These are phyloP conservation scores for Nesospiza acunhae DNA, from an alignment of 2,113 vertebrate genomes.

Conservation along the genomic window DNA sequence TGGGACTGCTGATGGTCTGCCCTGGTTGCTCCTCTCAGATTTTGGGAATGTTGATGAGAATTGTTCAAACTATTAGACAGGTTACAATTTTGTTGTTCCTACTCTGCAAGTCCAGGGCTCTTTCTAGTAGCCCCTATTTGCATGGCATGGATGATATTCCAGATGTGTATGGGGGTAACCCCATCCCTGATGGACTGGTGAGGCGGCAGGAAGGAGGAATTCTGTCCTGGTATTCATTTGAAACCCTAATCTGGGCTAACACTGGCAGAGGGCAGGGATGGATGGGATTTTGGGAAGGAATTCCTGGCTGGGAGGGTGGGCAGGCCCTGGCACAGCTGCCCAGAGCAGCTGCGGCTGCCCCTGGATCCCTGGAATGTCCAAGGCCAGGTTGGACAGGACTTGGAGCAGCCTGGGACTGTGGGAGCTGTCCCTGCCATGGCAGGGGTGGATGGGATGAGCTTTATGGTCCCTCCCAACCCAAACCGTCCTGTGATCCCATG, in stretches of 20 bases:
- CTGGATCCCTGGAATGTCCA: background rate
- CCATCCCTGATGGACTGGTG: too few relatives aligned
- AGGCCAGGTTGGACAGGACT: fast-evolving
- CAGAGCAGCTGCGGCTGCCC: background rate
- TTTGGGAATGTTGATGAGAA: background rate
- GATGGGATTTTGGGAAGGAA: background rate
- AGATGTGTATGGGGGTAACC: background rate
- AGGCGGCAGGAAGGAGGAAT: background rate
- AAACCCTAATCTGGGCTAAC: background rate
- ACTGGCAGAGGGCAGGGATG: fast-evolving
- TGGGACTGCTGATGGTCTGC: background rate
- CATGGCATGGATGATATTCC: too few relatives aligned
- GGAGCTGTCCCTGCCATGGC: background rate
- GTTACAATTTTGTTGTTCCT: background rate
- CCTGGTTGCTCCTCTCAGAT: background rate
- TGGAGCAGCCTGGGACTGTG: fast-evolving
- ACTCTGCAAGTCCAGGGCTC: fast-evolving
- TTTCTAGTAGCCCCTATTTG: background rate
- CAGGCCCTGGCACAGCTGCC: background rate
- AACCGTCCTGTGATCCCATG: too few relatives aligned
- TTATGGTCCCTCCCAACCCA: background rate
- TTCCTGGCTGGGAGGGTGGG: fast-evolving
- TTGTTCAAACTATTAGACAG: fast-evolving
- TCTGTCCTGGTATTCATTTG: background rate
- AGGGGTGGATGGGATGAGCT: fast-evolving